These are phyloP conservation scores for Muricea muricata DNA, from an alignment of 92 coral and sea anemone species.

Conservation along the genomic window DNA sequence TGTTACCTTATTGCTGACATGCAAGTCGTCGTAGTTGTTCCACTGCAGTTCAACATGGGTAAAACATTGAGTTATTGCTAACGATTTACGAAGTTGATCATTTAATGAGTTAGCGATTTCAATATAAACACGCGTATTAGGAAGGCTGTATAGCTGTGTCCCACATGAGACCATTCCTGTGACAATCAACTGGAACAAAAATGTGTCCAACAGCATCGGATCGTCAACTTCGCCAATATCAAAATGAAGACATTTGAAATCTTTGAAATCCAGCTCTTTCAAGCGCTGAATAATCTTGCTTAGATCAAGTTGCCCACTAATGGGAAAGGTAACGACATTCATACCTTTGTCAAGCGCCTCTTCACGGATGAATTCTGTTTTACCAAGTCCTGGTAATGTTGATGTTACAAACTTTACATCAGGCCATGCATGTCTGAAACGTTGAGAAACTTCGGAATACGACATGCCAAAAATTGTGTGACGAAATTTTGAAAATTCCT, in stretches of 20 bases:
- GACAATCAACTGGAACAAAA: slow-evolving; percentile 77
- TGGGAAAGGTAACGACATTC: slow-evolving; percentile 69
- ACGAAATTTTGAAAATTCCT: slow-evolving; percentile 75
- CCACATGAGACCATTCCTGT: slow-evolving; percentile 86
- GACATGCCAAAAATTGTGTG: slow-evolving; percentile 85
- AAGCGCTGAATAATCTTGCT: slow-evolving; percentile 71
- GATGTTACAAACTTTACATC: slow-evolving; percentile 73
- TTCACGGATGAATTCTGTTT: slow-evolving; percentile 71
- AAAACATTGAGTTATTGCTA: slow-evolving; percentile 70
- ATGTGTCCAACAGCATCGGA: slow-evolving; percentile 72
- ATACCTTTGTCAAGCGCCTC: slow-evolving; percentile 59
- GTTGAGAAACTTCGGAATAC: slow-evolving; percentile 48
- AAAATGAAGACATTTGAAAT: slow-evolving; percentile 68
- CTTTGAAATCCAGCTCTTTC: slow-evolving; percentile 56
- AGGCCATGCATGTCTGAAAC: slow-evolving; percentile 47
- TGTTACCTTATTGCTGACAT: slow-evolving; percentile 70
- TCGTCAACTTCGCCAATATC: slow-evolving; percentile 81
- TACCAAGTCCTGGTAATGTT: slow-evolving; percentile 84
- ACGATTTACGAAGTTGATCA: slow-evolving; percentile 71
- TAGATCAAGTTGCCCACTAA: slow-evolving; percentile 84
- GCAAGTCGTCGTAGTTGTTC: slow-evolving; percentile 55
- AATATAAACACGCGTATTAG: slow-evolving; percentile 61
- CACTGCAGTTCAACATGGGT: slow-evolving; percentile 50
- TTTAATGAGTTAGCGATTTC: slow-evolving; percentile 82
- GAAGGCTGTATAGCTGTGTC: slow-evolving; percentile 71